Base-by-base conservation (phyloP, 2,113 vertebrate species). In the Melanocharis versteri region DNA sequence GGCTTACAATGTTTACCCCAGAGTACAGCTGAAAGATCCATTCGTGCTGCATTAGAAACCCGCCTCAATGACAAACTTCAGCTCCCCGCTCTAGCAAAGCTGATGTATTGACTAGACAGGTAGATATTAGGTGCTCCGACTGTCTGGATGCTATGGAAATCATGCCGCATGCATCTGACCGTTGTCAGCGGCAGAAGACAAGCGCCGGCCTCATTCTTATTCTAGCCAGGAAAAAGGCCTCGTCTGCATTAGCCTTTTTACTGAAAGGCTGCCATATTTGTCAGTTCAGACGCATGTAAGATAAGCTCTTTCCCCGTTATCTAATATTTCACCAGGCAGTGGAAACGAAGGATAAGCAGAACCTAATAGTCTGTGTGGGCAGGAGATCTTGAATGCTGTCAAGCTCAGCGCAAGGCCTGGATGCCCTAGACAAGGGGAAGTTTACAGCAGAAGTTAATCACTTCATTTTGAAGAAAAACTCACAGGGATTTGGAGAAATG, bases 91-190 rank as follows among this genome's bases (percentile, higher is more conserved):
- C 78, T 8, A 42, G 87, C 71, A 75, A 88, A 96, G 96, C 97
- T 97, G 97, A 98, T 97, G 98, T 97, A 98, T 91, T 97, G 98
- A 94, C 97, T 94, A 97, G 98, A 98, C 97, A 98, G 97, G 96
- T 97, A 97, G 95, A 96, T 96, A 95, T 95, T 87, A 97, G 96
- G 97, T 94, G 92, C 96, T 97, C 95, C n/a, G 87, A 94, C 97
- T 97, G 97, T 98, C 98, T 98, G 96, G 97, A 91, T 95, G 95
- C 95, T 97, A 97, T 97, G 98, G 97, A 98, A 98, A 98, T 98
- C 89, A 96, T 10, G 72, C 72, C 5, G 66, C 90, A 93, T 82
- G 80, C 96, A 96, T 97, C 81, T 98, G 97, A 97, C 98, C 97
- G 93, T 91, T 87, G 80, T 97, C 97, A 93, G 88, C 27, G 4